Evolutionary conservation across 64 coral and sea anemone species (phyloP), one percentile per base, ranked within the genome.

Genomic region (Montipora cactus): DNA sequence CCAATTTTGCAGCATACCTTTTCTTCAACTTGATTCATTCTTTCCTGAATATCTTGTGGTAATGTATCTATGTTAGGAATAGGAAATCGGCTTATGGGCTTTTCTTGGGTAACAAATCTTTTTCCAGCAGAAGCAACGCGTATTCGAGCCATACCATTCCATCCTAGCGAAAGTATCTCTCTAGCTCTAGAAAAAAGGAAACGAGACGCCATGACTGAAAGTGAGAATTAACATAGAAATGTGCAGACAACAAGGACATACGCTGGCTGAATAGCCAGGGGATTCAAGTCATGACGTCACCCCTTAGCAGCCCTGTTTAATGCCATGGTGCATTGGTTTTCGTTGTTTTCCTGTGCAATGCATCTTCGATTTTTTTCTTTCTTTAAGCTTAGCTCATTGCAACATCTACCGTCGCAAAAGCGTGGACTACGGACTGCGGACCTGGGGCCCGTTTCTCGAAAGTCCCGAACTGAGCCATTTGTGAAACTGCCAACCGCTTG

Each of bases 1-100:
- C 37, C 37, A 37, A 37, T 37, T 37, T 37, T 37, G 37, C 37
- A 37, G 37, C 37, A 8, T 44, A 99, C 98, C 98, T 99, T 99
- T 23, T 99, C 98, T 50, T 96, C 95, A 2, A 94, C 89, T 62
- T 96, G 92, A 44, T 28, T 83, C 79, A 99, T 94, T 61, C 71
- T 92, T 80, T 94, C 89, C 74, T 90, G 92, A 5, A 99, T 75
- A 89, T 99, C 98, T 50, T 92, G 49, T 7, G 98, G 95, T 16
- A 99, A 67, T 61, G 74, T 96, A n/a, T 52, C 55, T 22, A 89
- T 52, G 19, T 92, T 88, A 15, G 98, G 98, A 15, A 99, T 89
- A 46, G 95, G 95, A 77, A 92, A 99, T 64, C 98, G 89, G 76
- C 98, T 99, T 28, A 99, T 99, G 3, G 92, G 89, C 67, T 85